These are phyloP conservation scores for Microtus richardsoni DNA, from an alignment of 2,113 vertebrate species.

Conservation along the genomic window DNA sequence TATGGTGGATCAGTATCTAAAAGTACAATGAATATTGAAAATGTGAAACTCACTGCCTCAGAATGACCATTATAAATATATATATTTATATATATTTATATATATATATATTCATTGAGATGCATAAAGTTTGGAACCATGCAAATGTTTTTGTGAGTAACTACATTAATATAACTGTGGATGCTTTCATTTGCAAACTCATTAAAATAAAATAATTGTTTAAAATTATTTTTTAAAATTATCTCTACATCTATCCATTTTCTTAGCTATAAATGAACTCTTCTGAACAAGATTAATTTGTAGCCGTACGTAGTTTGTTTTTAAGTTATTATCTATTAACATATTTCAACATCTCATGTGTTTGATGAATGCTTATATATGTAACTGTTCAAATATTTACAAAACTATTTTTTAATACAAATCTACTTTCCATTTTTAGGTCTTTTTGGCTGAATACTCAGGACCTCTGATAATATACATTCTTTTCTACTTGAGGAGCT, in stretches of 20 bases:
- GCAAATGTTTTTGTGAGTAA: not conserved
- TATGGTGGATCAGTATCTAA: not conserved
- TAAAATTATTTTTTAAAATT: not conserved
- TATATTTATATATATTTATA: not conserved
- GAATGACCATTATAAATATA: too few relatives aligned
- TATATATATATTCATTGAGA: not conserved
- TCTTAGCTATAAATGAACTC: not conserved
- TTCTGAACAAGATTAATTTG: not conserved
- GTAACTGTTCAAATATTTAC: not conserved
- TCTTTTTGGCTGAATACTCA: conserved; percentile 89
- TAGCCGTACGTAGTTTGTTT: not conserved
- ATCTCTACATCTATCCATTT: not conserved
- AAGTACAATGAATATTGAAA: not conserved
- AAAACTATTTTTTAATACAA: not conserved
- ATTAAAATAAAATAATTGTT: not conserved
- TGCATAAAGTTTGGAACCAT: too few relatives aligned
- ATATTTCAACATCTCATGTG: not conserved
- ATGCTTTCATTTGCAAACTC: not conserved
- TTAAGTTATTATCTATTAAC: not conserved
- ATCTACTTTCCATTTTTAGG: conserved; percentile 79
- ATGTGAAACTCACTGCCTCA: not conserved
- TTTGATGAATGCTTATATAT: not conserved
- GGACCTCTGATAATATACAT: conserved; percentile 90
- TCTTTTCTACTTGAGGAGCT: conserved; percentile 88
- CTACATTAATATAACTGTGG: not conserved